Conservation (phyloP, 1,140 invertebrate genomes). For the Brevipalpus yothersi region DNA sequence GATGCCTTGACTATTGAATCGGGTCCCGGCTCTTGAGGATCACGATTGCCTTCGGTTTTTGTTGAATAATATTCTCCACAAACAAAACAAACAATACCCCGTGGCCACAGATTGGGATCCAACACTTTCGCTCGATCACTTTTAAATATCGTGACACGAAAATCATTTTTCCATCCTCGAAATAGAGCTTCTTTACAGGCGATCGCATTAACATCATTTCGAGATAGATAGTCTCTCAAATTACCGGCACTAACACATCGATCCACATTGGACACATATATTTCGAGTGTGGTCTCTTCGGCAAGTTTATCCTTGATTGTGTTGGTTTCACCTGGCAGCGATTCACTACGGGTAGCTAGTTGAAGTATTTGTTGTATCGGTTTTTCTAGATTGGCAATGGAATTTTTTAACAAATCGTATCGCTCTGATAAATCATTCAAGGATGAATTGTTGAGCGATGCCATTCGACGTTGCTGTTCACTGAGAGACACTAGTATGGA, state of each 20-base stretch:
- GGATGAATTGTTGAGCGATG: background rate
- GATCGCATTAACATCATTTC: background rate
- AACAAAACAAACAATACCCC: conserved; percentile 1
- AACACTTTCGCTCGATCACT: background rate
- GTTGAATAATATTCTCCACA: conserved; percentile 4
- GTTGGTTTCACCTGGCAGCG: background rate
- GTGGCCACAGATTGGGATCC: background rate
- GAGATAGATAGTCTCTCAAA: background rate
- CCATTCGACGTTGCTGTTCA: background rate
- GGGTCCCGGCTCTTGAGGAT: background rate
- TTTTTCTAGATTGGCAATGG: background rate
- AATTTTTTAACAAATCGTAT: background rate
- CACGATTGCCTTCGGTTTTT: conserved; percentile 1
- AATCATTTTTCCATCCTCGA: background rate
- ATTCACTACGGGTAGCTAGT: background rate
- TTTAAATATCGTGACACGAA: background rate
- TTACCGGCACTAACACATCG: background rate
- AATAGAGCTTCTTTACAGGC: background rate
- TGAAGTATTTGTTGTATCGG: background rate
- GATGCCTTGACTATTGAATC: background rate
- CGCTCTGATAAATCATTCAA: background rate
- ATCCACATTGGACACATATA: conserved; percentile 2
- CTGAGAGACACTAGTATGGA: background rate
- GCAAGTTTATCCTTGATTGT: background rate
- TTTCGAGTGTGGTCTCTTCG: background rate